Evolutionary conservation across 1,140 invertebrate species (phyloP).

Genomic region (Samia ricini): DNA sequence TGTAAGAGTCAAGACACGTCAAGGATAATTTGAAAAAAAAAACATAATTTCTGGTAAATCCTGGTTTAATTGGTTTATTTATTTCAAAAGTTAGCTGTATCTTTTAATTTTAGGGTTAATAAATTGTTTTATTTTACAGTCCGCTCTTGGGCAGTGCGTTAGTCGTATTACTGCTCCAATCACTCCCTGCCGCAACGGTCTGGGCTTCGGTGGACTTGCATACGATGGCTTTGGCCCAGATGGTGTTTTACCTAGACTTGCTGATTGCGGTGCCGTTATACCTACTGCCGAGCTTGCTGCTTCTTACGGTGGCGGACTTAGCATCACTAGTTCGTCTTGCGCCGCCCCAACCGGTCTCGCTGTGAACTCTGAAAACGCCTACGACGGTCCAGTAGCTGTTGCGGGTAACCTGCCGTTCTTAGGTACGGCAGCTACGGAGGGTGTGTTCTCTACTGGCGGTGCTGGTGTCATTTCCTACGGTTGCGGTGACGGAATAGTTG

Average conservation of each 20-base stretch:
- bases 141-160: not conserved
- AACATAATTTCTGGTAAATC: no score
- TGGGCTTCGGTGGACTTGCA: not conserved
- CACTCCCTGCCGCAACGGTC: no score
- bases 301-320: conserved; percentile 30
- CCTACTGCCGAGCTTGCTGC: conserved; percentile 10
- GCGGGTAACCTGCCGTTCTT: conserved; percentile 44
- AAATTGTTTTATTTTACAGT: not conserved
- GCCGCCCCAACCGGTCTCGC: conserved; percentile 32
- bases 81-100: no score
- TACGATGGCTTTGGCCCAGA: not conserved
- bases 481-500: conserved; percentile 18
- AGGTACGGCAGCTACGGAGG: conserved; percentile 38
- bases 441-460: conserved; percentile 40
- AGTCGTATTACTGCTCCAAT: not conserved
- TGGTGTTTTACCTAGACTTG: not conserved
- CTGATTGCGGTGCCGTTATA: not conserved
- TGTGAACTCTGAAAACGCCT: conserved; percentile 30
- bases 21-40: no score
- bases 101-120: no score
- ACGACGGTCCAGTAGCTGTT: conserved; percentile 33
- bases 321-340: conserved; percentile 30
- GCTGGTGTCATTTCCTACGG: conserved; percentile 30
- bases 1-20: no score
- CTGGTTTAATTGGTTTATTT: no score